phyloP scores from a whole-genome alignment of 2,113 vertebrate species.

The Clinocottus analis region DNA sequence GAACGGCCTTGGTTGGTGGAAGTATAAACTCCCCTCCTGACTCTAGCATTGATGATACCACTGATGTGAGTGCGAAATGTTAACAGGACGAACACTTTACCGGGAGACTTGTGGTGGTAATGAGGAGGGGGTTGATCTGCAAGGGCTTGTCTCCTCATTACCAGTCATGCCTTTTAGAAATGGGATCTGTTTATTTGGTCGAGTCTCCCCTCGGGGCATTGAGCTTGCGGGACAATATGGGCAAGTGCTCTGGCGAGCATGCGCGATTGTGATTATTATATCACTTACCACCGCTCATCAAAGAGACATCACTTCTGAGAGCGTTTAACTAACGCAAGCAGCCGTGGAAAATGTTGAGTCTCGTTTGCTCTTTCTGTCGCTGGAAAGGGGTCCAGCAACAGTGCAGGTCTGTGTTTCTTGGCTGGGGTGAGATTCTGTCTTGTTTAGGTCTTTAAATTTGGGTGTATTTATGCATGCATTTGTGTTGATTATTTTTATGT shows the following conservation, averaged over 20 bases:
- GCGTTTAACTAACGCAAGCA: slow-evolving; percentile 63
- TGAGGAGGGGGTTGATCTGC: slow-evolving; percentile 39
- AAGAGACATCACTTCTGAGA: slow-evolving; percentile 72
- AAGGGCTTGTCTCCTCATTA: slow-evolving; percentile 62
- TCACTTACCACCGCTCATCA: slow-evolving; percentile 77
- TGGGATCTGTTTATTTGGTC: slow-evolving; percentile 77
- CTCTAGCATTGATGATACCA: slow-evolving; percentile 46
- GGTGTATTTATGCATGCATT: slow-evolving; percentile 27
- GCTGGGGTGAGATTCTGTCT: slow-evolving; percentile 56
- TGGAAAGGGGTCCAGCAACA: slow-evolving; percentile 57
- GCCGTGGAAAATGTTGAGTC: slow-evolving; percentile 63
- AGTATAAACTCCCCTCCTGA: slow-evolving; percentile 62
- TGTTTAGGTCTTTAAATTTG: slow-evolving; percentile 46
- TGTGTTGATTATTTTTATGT: slow-evolving; percentile 44
- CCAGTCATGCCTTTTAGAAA: slow-evolving; percentile 70
- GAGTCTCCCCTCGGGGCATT: slow-evolving; percentile 48
- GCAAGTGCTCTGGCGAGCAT: slow-evolving; percentile 58
- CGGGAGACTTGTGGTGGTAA: slow-evolving; percentile 26
- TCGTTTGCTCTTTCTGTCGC: slow-evolving; percentile 47
- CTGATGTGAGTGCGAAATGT: slow-evolving; percentile 70
- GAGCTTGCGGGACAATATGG: slow-evolving; percentile 48
- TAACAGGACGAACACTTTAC: slow-evolving; percentile 73
- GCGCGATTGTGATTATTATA: slow-evolving; percentile 73
- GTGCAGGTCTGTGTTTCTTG: slow-evolving; percentile 61
- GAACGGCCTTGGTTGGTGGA: slow-evolving; percentile 40